Conservation (phyloP, 2,113 vertebrate species). For the Meriones unguiculatus region DNA sequence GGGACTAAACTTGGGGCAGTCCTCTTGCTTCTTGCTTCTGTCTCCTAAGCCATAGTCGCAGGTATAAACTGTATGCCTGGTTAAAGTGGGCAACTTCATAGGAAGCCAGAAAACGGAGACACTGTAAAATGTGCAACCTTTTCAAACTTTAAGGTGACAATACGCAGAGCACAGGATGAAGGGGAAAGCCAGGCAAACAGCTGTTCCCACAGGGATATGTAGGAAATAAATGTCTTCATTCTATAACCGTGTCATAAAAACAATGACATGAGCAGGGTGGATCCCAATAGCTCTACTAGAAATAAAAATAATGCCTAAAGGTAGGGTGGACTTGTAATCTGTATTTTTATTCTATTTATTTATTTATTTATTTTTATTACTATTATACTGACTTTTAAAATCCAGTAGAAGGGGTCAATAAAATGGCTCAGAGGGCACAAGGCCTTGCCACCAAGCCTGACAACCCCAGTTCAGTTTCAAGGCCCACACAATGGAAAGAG, state of each 20-base stretch:
- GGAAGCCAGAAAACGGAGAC: not conserved
- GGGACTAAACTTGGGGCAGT: not conserved
- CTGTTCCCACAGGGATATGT: rapidly evolving
- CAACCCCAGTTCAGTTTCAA: not conserved
- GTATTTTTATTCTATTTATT: not conserved
- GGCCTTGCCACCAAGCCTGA: not conserved
- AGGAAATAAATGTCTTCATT: not conserved
- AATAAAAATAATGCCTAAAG: slow-evolving; percentile 1
- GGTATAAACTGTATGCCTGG: not conserved
- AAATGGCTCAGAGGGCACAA: not conserved
- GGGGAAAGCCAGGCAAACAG: not conserved
- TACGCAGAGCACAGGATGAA: not conserved
- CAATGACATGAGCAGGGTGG: not conserved
- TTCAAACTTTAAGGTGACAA: not conserved
- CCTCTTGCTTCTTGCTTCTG: not conserved
- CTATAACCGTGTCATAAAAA: not conserved
- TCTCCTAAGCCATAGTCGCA: not conserved
- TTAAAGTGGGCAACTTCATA: not conserved
- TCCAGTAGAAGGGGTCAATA: too few species aligned
- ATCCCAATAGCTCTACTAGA: not conserved
- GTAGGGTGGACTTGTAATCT: not conserved
- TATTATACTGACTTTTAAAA: not conserved
- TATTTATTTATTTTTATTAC: not conserved
- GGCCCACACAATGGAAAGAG: not conserved
- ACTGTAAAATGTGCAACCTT: not conserved